Percentiles rank a stretch among this genome's conserved stretches.
Evolutionary conservation across 2,797 vertebrate species (phyloP).

Genomic region (Gymnocypris eckloni): DNA sequence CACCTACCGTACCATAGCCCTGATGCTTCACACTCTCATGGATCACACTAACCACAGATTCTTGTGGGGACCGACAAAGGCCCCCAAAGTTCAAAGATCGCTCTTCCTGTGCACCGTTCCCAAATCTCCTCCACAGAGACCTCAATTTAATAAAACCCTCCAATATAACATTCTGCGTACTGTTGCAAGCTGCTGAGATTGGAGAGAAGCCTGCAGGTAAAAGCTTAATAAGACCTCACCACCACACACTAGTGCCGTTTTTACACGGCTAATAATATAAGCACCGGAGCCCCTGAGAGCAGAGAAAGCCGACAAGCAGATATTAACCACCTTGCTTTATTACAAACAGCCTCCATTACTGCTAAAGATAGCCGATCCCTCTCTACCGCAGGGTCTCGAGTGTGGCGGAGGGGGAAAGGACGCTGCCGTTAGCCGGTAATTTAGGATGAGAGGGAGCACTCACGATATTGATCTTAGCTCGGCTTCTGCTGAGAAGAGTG

Average conservation of each 20-base stretch:
- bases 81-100: conserved; percentile 25
- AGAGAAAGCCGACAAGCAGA: conserved; percentile 36
- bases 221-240: conserved; percentile 54
- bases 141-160: conserved; percentile 44
- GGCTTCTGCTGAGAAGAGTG: conserved; percentile 55
- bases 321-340: conserved; percentile 61
- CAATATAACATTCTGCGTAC: conserved; percentile 54
- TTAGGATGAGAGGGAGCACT: conserved; percentile 52
- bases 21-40: background rate
- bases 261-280: conserved; percentile 60
- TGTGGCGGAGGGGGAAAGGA: conserved; percentile 21
- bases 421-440: conserved; percentile 37
- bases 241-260: conserved; percentile 42
- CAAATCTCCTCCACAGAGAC: conserved; percentile 38
- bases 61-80: background rate
- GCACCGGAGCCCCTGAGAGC: conserved; percentile 38
- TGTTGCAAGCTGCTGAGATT: conserved; percentile 45
- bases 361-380: conserved; percentile 46
- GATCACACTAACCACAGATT: background rate
- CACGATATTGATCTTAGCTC: conserved; percentile 54
- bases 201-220: conserved; percentile 59
- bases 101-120: background rate
- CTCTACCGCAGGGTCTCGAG: conserved; percentile 41
- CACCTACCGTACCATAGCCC: background rate
- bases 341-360: conserved; percentile 57